phyloP scores from a whole-genome alignment of 2,113 vertebrate species.

The Upupa epops region DNA sequence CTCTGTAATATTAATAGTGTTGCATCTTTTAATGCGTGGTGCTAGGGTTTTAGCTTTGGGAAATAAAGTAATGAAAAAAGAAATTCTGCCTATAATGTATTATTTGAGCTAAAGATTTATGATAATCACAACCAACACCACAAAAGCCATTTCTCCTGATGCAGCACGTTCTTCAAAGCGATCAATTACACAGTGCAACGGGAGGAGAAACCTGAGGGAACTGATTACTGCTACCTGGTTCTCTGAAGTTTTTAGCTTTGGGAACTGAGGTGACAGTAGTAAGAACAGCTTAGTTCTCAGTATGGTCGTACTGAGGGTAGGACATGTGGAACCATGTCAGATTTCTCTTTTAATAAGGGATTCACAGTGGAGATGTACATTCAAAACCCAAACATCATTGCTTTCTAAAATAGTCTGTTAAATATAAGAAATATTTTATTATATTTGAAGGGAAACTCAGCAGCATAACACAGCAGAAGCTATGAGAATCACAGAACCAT shows the following conservation, averaged over 20 bases:
- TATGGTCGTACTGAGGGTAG: neutral
- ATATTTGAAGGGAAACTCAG: neutral
- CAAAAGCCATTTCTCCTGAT: neutral
- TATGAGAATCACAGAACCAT: too few species aligned
- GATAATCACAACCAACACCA: neutral
- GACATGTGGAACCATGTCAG: neutral
- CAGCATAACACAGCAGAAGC: neutral
- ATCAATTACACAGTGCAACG: neutral
- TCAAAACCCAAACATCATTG: neutral
- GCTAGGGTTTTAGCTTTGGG: neutral
- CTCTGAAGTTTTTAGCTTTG: neutral
- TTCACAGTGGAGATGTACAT: neutral
- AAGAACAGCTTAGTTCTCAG: neutral
- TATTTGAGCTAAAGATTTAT: neutral
- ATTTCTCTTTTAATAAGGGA: neutral
- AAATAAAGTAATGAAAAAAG: neutral
- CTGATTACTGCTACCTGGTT: neutral
- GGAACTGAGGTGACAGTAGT: neutral
- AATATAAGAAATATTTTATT: neutral
- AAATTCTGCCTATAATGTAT: neutral
- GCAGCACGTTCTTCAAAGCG: neutral
- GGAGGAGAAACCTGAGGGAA: neutral
- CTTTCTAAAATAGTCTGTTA: neutral
- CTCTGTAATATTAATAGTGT: constrained; percentile 13
- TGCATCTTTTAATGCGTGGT: neutral